Conservation (phyloP, 2,113 vertebrate species). For the Isichthys henryi region DNA sequence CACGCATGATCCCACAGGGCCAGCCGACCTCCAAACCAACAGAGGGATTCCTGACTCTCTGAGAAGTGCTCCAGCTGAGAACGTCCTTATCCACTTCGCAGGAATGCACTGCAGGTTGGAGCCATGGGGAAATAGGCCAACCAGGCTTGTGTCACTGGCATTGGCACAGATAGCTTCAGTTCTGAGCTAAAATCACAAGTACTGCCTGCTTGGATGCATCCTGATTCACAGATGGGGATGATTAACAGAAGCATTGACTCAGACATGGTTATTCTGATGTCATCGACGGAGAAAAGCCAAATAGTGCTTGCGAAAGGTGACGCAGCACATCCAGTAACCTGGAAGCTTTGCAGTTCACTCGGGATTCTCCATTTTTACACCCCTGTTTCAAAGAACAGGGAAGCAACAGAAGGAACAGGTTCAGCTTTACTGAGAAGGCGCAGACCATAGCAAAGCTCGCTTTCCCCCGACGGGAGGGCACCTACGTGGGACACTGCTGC, state of each 20-base stretch:
- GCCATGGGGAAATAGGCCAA: neutral
- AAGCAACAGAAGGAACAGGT: neutral
- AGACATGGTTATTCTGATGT: neutral
- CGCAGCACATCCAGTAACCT: neutral
- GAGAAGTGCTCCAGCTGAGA: neutral
- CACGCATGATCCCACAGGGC: constrained; percentile 33
- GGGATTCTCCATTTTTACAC: neutral
- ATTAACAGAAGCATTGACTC: neutral
- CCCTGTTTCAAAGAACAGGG: neutral
- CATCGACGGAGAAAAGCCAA: neutral
- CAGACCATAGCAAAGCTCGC: neutral
- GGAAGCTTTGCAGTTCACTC: neutral
- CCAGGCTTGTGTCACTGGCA: neutral
- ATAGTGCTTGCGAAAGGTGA: neutral
- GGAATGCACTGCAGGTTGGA: neutral
- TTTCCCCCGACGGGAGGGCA: neutral
- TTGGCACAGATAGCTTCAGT: neutral
- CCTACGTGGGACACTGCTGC: neutral
- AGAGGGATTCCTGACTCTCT: neutral
- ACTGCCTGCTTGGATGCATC: neutral
- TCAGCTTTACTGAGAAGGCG: neutral
- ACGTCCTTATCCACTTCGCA: neutral
- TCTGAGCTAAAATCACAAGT: neutral
- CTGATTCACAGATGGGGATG: neutral
- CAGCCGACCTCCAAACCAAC: neutral